Base-by-base conservation (phyloP, 2,113 vertebrate genomes). In the Gnathonemus longibarbis region DNA sequence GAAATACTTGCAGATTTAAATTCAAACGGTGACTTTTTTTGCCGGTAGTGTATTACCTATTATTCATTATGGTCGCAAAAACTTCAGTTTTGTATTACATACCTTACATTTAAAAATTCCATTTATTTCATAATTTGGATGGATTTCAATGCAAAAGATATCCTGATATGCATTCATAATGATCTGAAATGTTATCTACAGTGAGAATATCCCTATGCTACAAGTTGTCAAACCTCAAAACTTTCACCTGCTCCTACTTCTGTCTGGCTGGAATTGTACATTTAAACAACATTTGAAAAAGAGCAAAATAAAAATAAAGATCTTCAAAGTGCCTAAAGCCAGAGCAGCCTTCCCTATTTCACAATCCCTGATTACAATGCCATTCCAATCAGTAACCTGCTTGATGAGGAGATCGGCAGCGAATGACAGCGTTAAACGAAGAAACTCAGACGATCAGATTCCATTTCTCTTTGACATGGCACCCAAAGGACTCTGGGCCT, bases 41-140 rank as follows among this genome's bases (percentile, higher is more conserved):
- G 56, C 56, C 24, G 24, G 24, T 24, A n/a, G 56, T 62, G 21
- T 62, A 10, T 66, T 85, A 45, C 42, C 48, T 56, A 87, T 45
- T 88, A 56, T 84, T 31, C 35, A 62, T 39, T 87, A 42, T 80
- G 8, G 17, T 84, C 39, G 66, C 42, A 56, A 21, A 84, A 88
- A 46, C 42, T 19, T 46, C 27, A 52, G 13, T 88, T 42, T 62
- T 42, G 13, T 48, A 53, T 80, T 52, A 89, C 0, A 80, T 42
- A 19, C 17, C 45, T 31, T 31, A 42, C 48, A n/a, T 85, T 42
- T 66, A 84, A 88, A 89, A 85, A 66, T 31, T 90, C 13, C n/a
- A 45, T 56, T 56, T 85, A 46, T 66, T 87, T 62, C 85, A 66
- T 48, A 89, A 84, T 66, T 52, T 70, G n/a, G 62, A 66, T 88